Evolutionary conservation across 2,888 invertebrate species (phyloP), one percentile per base, ranked within the genome.

Genomic region (Alitta virens): DNA sequence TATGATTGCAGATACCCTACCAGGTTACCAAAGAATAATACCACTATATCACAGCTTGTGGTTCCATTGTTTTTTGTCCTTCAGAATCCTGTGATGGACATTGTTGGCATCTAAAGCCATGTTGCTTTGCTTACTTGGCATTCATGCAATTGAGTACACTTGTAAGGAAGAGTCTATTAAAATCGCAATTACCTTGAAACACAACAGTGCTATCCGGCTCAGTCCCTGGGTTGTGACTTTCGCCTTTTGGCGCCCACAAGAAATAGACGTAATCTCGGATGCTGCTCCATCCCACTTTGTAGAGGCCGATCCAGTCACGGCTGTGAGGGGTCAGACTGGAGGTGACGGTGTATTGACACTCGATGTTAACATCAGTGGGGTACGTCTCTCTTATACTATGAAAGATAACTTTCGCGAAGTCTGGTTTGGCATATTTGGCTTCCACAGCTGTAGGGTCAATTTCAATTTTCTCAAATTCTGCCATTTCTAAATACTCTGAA

Each of bases 291-390:
- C 79, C 79, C n/a, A 71, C 80, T 65, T 74, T 77, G 68, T 75
- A 80, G 43, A 80, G 66, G 0, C 77, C 80, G n/a, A 80, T 70
- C 75, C 77, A 80, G 68, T 80, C 80, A 16, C 74, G 58, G 3
- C 64, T 64, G 5, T 71, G 71, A 16, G 75, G 71, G 18, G 70
- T 66, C 1, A 78, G 70, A 27, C 71, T 67, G 3, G 71, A 54
- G 1, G 74, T 78, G 53, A 80, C 66, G 2, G 74, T 77, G 67
- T 76, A 80, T 12, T 56, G 38, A 59, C 78, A 77, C 18, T 75
- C 74, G 14, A 80, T 67, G 65, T 78, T 72, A 3, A 74, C 70
- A 62, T 75, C 77, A 9, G 72, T 73, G 3, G 76, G 75, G 63
- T 78, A 80, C 1, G 71, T 72, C 67, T 79, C 78, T 1, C 75